phyloP scores from a whole-genome alignment of 2,797 vertebrate species.

The Pseudocheirus occidentalis region DNA sequence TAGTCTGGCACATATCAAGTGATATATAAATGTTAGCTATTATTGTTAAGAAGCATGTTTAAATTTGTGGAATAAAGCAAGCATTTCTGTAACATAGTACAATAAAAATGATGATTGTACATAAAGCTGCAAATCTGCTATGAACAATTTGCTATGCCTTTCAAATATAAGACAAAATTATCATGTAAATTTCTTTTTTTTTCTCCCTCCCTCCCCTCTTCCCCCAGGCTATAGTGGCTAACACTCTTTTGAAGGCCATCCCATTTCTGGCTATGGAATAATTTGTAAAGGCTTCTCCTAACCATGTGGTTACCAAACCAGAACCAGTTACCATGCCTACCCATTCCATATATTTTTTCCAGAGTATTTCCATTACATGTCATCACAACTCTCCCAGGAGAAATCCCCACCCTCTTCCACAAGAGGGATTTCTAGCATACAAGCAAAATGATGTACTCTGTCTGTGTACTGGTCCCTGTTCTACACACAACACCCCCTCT shows the following conservation, averaged over 20 bases:
- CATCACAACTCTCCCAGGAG: neutral
- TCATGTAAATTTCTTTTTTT: no score
- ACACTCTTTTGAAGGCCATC: neutral
- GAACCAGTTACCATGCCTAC: neutral
- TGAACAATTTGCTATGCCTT: no score
- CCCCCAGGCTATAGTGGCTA: no score
- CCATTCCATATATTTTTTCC: neutral
- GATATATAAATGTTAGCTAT: no score
- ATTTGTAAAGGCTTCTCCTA: neutral
- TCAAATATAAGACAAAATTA: no score
- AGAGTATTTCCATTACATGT: neutral
- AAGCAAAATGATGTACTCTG: neutral
- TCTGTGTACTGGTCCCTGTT: neutral
- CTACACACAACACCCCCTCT: neutral
- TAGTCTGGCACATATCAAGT: no score
- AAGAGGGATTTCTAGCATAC: neutral
- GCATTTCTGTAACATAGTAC: no score
- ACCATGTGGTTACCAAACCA: neutral
- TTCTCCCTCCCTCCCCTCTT: no score
- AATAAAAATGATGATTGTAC: no score
- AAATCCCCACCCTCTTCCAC: neutral
- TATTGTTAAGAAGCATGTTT: no score
- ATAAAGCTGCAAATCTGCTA: no score
- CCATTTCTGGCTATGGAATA: neutral
- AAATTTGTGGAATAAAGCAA: no score